phyloP scores from a whole-genome alignment of 2,113 vertebrate genomes.

The Erpornis zantholeuca region DNA sequence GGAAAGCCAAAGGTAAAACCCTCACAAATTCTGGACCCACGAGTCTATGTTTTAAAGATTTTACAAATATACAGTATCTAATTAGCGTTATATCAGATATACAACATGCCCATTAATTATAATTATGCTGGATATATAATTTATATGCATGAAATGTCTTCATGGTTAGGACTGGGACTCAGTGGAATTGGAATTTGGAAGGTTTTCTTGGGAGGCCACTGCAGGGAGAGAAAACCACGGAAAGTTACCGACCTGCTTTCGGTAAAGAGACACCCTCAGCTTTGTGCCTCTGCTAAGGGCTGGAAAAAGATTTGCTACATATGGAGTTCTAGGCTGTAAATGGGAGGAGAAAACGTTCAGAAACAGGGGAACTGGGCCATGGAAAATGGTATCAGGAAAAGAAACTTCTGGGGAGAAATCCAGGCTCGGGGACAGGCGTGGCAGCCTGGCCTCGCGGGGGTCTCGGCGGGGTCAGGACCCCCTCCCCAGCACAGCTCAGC shows the following conservation, averaged over 20 bases:
- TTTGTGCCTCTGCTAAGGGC: constrained; percentile 3
- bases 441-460: not conserved
- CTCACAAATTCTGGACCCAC: constrained; percentile 47
- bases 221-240: not conserved
- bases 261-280: not conserved
- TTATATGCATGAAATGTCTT: constrained; percentile 51
- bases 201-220: not conserved
- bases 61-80: constrained; percentile 63
- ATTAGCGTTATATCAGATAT: constrained; percentile 55
- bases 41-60: constrained; percentile 34
- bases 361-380: not conserved
- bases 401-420: not conserved
- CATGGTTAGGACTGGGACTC: not conserved
- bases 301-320: not conserved
- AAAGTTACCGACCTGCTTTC: not conserved
- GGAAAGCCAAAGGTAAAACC: constrained; percentile 22
- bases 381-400: not conserved
- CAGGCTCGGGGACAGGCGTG: accelerated
- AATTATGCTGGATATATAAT: constrained; percentile 54
- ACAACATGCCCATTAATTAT: constrained; percentile 58
- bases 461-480: not conserved
- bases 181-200: constrained; percentile 16
- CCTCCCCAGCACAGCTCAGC: not conserved
- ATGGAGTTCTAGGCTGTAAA: not conserved
- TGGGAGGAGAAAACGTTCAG: not conserved